Conservation (phyloP, 2,888 invertebrate species). For the Microctonus hyperodae region DNA sequence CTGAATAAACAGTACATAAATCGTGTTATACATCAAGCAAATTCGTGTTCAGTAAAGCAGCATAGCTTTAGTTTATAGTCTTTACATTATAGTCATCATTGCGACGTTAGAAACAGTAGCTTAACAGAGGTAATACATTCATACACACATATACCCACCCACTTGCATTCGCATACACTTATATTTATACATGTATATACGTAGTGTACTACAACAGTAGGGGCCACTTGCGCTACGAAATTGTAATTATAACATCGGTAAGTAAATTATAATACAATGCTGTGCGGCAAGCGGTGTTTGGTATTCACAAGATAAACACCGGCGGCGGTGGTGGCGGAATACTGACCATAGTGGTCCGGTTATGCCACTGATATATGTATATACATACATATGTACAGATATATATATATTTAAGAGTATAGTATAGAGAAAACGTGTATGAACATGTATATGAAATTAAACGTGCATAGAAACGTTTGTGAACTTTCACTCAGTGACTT, state of each 20-base stretch:
- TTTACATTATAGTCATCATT: conserved; percentile 3
- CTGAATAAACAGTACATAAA: conserved; percentile 53
- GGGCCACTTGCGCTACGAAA: conserved; percentile 44
- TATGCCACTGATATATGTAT: not conserved
- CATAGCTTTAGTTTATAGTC: not conserved
- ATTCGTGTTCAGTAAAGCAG: conserved; percentile 5
- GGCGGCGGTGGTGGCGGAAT: not conserved
- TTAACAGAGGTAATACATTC: conserved; percentile 21
- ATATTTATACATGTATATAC: no score
- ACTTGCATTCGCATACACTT: no score
- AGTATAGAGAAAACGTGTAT: not conserved
- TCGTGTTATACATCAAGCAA: not conserved
- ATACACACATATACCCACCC: no score
- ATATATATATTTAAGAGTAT: not conserved
- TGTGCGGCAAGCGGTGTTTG: conserved; percentile 50
- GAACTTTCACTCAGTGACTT: not conserved
- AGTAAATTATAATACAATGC: conserved; percentile 64
- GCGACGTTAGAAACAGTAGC: conserved; percentile 28
- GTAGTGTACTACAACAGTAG: conserved; percentile 13
- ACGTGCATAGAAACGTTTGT: not conserved
- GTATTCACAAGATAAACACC: conserved; percentile 62
- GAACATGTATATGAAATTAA: not conserved
- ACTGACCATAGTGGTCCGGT: conserved; percentile 9
- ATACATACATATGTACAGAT: not conserved
- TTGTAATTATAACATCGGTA: conserved; percentile 63